Conservation (phyloP, 2,797 vertebrate species). For the Peromyscus nudipes region DNA sequence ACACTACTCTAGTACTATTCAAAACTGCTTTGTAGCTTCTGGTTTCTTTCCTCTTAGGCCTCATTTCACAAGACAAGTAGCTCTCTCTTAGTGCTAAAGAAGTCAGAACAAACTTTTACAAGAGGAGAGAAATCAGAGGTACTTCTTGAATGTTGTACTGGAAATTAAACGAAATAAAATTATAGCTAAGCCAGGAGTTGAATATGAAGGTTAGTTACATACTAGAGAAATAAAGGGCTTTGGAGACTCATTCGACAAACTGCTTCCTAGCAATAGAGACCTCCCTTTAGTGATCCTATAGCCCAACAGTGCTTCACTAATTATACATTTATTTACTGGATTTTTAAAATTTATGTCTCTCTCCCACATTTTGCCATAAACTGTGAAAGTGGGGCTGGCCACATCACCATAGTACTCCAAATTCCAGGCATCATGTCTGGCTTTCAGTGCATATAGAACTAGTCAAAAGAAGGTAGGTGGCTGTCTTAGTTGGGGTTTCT, state of each 20-base stretch:
- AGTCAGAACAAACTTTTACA: not conserved
- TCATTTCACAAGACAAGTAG: not conserved
- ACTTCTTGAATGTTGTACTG: not conserved
- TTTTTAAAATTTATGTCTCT: slow-evolving; percentile 16
- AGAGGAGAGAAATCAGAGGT: not conserved
- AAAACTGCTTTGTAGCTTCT: not conserved
- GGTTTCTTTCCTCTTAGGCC: not conserved
- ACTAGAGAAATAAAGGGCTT: slow-evolving; percentile 22
- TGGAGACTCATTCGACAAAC: slow-evolving; percentile 51
- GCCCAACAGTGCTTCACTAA: not conserved
- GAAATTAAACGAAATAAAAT: slow-evolving; percentile 60
- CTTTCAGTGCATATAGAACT: not conserved
- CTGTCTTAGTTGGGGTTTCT: not conserved
- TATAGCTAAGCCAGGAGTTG: not conserved
- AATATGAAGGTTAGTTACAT: slow-evolving; percentile 3
- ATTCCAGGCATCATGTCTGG: not conserved
- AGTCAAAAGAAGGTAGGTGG: not conserved
- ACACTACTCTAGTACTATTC: not conserved
- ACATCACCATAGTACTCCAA: not conserved
- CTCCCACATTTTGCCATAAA: not conserved
- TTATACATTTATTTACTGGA: slow-evolving; percentile 37
- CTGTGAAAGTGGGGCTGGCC: not conserved
- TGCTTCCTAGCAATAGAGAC: slow-evolving; percentile 19
- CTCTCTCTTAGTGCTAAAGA: slow-evolving; percentile 7
- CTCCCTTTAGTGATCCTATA: not conserved